These are phyloP conservation scores for Phoenicopterus ruber DNA, from an alignment of 2,113 vertebrate genomes.

Conservation along the genomic window DNA sequence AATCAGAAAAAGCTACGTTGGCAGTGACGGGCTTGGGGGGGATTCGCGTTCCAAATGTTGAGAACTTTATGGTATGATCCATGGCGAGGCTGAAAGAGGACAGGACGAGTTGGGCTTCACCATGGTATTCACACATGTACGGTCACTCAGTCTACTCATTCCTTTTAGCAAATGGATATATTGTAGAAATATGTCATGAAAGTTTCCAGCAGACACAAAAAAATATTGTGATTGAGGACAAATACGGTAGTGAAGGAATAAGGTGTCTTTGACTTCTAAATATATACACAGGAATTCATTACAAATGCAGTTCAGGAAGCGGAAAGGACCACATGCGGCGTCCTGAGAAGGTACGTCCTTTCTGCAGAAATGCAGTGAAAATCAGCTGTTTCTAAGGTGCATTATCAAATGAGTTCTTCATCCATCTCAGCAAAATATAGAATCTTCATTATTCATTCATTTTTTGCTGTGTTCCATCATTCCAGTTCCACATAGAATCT, in stretches of 20 bases:
- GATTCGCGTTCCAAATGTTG: accelerated
- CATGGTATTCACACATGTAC: accelerated
- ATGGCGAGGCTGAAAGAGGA: neutral
- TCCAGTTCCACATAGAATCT: neutral
- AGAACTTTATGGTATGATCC: neutral
- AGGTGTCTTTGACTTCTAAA: neutral
- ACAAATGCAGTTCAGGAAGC: neutral
- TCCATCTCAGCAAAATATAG: neutral
- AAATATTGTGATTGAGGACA: neutral
- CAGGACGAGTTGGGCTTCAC: accelerated
- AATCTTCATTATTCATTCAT: neutral
- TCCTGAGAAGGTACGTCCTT: neutral
- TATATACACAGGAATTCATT: neutral
- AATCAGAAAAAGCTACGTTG: neutral
- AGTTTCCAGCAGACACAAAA: neutral
- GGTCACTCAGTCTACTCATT: neutral
- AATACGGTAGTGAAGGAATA: neutral
- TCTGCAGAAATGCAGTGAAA: neutral
- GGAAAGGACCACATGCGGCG: neutral
- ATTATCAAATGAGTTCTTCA: neutral
- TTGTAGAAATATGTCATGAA: neutral
- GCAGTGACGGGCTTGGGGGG: neutral
- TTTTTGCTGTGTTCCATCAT: neutral
- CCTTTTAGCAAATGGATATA: neutral
- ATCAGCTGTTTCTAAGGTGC: neutral